Conservation (phyloP, 2,113 vertebrate genomes). For the Lepus americanus region DNA sequence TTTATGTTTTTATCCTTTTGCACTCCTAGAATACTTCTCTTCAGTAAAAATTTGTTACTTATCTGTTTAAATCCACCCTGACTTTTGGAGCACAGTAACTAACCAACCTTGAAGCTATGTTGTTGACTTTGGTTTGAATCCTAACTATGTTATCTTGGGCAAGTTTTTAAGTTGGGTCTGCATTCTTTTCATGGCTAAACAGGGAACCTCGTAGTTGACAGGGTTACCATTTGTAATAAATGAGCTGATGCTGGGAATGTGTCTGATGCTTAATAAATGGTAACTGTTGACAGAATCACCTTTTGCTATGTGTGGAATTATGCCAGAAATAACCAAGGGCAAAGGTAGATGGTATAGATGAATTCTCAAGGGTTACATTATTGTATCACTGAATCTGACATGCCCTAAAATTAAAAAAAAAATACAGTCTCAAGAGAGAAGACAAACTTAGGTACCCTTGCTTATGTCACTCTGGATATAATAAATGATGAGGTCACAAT, state of each 20-base stretch:
- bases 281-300: not conserved
- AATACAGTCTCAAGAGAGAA: not conserved
- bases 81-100: not conserved
- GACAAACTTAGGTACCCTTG: not conserved
- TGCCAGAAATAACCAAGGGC: not conserved
- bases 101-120: not conserved
- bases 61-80: slow-evolving; percentile 44
- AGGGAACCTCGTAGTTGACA: not conserved
- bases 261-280: not conserved
- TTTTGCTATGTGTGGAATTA: not conserved
- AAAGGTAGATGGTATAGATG: not conserved
- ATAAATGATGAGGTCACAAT: not conserved
- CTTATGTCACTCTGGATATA: not conserved
- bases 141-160: not conserved
- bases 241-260: not conserved
- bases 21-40: not conserved
- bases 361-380: not conserved
- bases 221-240: not conserved
- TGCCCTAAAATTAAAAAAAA: not conserved
- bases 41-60: not conserved
- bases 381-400: not conserved
- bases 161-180: not conserved
- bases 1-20: slow-evolving; percentile 2
- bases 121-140: slow-evolving; percentile 31
- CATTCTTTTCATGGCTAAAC: not conserved